Percentiles rank a stretch among this genome's conserved stretches.
Evolutionary conservation across 2,888 invertebrate species (phyloP).

Genomic region (Gonocerus acuteangulatus): DNA sequence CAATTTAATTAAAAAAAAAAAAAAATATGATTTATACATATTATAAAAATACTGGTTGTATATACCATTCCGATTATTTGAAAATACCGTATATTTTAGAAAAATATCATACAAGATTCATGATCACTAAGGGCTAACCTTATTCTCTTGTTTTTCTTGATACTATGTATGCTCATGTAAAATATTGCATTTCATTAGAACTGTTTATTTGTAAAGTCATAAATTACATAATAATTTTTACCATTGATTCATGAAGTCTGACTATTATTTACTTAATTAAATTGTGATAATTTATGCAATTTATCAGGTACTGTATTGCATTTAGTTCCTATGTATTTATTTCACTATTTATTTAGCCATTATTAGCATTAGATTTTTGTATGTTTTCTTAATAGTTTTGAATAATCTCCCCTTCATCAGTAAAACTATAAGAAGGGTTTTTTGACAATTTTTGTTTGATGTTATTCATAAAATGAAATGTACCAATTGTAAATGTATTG

Average conservation of each 20-base stretch:
- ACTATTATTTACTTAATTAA: slow-evolving; percentile 24
- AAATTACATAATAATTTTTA: background rate
- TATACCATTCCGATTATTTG: too few species aligned
- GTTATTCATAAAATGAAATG: slow-evolving; percentile 11
- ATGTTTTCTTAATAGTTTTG: background rate
- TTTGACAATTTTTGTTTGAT: too few species aligned
- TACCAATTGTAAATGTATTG: slow-evolving; percentile 14
- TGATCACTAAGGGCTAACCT: too few species aligned
- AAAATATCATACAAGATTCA: too few species aligned
- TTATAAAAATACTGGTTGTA: too few species aligned
- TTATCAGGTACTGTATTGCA: slow-evolving; percentile 13
- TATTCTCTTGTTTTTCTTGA: too few species aligned
- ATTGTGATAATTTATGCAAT: slow-evolving; percentile 26
- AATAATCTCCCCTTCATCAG: background rate
- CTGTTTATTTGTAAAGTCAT: too few species aligned
- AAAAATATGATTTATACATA: too few species aligned
- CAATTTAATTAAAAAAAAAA: too few species aligned
- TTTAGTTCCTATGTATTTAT: slow-evolving; percentile 24
- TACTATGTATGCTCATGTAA: too few species aligned
- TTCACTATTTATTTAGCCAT: slow-evolving; percentile 3
- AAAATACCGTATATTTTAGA: too few species aligned
- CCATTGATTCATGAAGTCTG: slow-evolving; percentile 14
- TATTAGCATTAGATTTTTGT: slow-evolving; percentile 20
- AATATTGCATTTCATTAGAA: too few species aligned
- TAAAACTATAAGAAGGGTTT: background rate